A percentile compares a stretch with the other conserved stretches of the same genome.
Evolutionary conservation across 2,113 vertebrate species (phyloP).

Genomic region (Brienomyrus brachyistius): DNA sequence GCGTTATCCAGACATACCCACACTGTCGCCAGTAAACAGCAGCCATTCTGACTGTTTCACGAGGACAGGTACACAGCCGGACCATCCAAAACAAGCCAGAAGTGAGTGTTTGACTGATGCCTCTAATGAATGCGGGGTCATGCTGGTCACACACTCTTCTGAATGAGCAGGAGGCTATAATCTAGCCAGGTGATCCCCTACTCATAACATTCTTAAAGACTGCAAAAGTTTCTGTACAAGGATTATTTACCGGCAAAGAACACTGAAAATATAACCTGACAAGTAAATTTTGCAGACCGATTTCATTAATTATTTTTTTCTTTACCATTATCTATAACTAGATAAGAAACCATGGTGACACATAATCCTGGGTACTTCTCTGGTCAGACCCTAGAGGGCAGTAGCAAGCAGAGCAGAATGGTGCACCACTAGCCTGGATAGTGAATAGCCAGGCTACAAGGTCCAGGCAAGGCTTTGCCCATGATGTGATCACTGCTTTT

Average conservation of each 20-base stretch:
- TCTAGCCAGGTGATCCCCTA: background rate
- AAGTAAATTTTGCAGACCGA: background rate
- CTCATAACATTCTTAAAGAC: background rate
- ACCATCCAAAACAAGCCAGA: background rate
- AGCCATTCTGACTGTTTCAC: background rate
- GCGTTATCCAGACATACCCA: constrained; percentile 71
- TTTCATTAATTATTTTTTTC: background rate
- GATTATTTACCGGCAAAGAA: background rate
- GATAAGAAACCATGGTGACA: background rate
- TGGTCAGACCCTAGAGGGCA: background rate
- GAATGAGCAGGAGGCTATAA: background rate
- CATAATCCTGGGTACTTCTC: background rate
- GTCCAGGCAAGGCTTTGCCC: background rate
- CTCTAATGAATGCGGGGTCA: background rate
- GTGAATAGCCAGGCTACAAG: background rate
- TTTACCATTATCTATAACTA: background rate
- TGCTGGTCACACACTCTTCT: background rate
- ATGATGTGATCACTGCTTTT: background rate
- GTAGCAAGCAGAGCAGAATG: background rate
- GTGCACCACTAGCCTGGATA: background rate
- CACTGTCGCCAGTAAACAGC: constrained; percentile 6
- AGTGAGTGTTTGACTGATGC: background rate
- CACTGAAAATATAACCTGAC: background rate
- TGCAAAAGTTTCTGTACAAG: background rate
- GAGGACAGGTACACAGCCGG: background rate